Conservation (phyloP, 1,140 invertebrate species). For the Pogonomyrmex californicus region DNA sequence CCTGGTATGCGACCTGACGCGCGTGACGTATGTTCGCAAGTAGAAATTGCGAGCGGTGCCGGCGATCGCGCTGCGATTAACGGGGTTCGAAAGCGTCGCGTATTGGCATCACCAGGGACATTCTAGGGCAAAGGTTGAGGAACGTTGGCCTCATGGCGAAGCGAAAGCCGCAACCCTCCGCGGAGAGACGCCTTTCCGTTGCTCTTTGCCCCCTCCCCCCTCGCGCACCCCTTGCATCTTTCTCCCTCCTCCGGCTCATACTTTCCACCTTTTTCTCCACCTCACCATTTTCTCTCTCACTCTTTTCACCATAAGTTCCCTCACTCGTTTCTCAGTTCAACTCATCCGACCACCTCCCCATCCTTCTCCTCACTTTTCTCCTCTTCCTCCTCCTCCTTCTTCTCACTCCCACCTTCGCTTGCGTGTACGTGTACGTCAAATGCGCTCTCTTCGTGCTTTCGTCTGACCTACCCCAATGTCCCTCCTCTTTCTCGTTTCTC, state of each 20-base stretch:
- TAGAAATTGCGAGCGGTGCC: conserved; percentile 67
- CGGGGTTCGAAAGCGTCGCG: conserved; percentile 75
- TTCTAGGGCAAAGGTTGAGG: conserved; percentile 87
- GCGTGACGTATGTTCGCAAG: conserved; percentile 47
- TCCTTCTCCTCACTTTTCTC: conserved; percentile 57
- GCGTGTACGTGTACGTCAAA: conserved; percentile 56
- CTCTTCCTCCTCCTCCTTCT: background rate
- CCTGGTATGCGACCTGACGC: background rate
- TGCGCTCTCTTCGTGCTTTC: conserved; percentile 76
- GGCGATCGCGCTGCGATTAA: conserved; percentile 71
- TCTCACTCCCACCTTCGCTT: conserved; percentile 6
- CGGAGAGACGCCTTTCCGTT: conserved; percentile 29
- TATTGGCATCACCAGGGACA: conserved; percentile 80
- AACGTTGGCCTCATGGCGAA: conserved; percentile 78
- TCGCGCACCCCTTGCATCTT: background rate
- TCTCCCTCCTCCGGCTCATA: background rate
- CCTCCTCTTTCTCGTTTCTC: conserved; percentile 21
- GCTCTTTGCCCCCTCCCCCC: conserved; percentile 5
- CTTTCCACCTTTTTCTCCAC: conserved; percentile 60
- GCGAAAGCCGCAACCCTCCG: conserved; percentile 68
- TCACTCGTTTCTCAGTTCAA: conserved; percentile 3
- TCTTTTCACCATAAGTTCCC: conserved; percentile 13
- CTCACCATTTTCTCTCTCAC: conserved; percentile 58
- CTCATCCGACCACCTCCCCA: conserved; percentile 33
- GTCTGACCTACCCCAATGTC: conserved; percentile 81